These are phyloP conservation scores for Strongylocentrotus purpuratus DNA, from an alignment of 35 echinoderm and acorn worm genomes.

Conservation along the genomic window DNA sequence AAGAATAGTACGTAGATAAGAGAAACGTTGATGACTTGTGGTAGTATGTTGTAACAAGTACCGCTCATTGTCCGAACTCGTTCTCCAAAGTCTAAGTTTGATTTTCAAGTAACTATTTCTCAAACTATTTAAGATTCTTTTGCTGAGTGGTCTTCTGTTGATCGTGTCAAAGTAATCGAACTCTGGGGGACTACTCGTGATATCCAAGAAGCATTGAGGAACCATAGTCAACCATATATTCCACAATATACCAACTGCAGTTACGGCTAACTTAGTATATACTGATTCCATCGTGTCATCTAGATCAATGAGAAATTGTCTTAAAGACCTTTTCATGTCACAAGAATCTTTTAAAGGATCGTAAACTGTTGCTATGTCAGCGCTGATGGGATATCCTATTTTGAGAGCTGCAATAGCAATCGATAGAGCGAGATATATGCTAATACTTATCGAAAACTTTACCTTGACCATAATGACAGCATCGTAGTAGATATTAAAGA, in stretches of 20 bases:
- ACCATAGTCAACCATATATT: not conserved
- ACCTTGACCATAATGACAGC: not conserved
- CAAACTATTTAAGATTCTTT: not conserved
- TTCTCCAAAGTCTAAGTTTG: not conserved
- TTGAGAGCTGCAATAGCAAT: not conserved
- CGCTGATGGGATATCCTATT: not conserved
- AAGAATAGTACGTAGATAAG: not conserved
- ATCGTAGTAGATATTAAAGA: slow-evolving; percentile 18
- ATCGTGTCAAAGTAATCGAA: not conserved
- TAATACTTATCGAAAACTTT: not conserved
- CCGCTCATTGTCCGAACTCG: not conserved
- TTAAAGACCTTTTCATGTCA: not conserved
- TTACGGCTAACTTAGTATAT: not conserved
- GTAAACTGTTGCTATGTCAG: not conserved
- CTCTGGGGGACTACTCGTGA: not conserved
- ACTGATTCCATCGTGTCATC: not conserved
- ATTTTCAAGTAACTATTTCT: not conserved
- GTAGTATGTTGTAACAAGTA: not conserved
- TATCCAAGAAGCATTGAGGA: not conserved
- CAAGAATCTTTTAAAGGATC: not conserved
- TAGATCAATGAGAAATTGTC: not conserved
- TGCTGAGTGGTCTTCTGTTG: not conserved
- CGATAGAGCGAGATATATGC: not conserved
- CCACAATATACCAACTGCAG: not conserved
- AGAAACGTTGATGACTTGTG: too few species aligned